Conservation (phyloP, 2,113 vertebrate species). For the Corydoras maculifer region DNA sequence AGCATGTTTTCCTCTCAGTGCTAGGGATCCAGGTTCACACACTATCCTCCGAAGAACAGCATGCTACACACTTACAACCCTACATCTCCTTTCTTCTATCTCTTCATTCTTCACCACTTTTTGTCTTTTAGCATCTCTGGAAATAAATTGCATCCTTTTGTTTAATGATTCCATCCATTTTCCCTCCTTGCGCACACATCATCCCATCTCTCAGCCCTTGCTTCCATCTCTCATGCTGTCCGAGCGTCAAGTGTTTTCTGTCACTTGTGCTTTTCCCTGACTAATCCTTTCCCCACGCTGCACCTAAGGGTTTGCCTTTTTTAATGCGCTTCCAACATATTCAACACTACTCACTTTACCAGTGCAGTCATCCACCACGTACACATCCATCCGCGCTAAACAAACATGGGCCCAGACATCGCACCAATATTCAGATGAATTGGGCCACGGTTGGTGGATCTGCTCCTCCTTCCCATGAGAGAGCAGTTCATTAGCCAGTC, state of each 20-base stretch:
- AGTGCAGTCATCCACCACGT: slow-evolving; percentile 32
- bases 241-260: slow-evolving; percentile 34
- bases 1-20: no score
- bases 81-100: neutral
- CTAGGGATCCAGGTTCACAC: no score
- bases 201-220: slow-evolving; percentile 20
- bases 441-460: slow-evolving; percentile 64
- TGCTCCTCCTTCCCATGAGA: slow-evolving; percentile 64
- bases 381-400: slow-evolving; percentile 33
- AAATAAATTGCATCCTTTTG: slow-evolving; percentile 23
- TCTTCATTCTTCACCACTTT: neutral
- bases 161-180: slow-evolving; percentile 26
- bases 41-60: slow-evolving; percentile 53
- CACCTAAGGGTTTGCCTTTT: slow-evolving; percentile 32
- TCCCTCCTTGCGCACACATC: slow-evolving; percentile 26
- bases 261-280: slow-evolving; percentile 21
- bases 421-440: slow-evolving; percentile 44
- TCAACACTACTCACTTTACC: neutral
- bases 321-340: slow-evolving; percentile 23
- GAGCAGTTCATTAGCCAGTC: slow-evolving; percentile 73
- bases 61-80: slow-evolving; percentile 56
- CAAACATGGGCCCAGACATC: slow-evolving; percentile 29
- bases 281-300: slow-evolving; percentile 29
- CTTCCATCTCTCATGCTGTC: slow-evolving; percentile 26
- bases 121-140: slow-evolving; percentile 24